Evolutionary conservation across 2,888 invertebrate species (phyloP).

Genomic region (Amblyteles armatorius): DNA sequence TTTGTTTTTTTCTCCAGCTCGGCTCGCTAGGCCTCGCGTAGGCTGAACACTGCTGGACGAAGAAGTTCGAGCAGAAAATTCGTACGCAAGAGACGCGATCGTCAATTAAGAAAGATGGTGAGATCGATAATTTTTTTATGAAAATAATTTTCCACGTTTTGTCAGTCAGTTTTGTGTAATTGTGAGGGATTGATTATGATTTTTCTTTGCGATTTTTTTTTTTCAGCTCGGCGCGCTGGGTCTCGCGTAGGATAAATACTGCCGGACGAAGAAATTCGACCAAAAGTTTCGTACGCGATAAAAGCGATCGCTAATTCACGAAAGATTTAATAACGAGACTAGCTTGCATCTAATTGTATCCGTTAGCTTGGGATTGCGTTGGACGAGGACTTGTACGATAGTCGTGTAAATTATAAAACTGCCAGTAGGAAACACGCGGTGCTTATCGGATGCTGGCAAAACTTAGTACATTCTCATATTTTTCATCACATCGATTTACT

Average conservation of each 20-base stretch:
- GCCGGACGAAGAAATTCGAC: not conserved
- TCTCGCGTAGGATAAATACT: constrained; percentile 74
- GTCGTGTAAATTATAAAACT: constrained; percentile 34
- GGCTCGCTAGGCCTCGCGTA: constrained; percentile 81
- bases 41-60: constrained; percentile 54
- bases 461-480: constrained; percentile 12
- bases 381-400: constrained; percentile 21
- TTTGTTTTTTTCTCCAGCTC: constrained; percentile 75
- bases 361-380: not conserved
- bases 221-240: constrained; percentile 82
- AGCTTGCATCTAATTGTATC: constrained; percentile 28
- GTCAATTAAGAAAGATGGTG: not conserved
- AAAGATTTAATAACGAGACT: not conserved
- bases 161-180: too few species aligned
- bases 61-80: not conserved
- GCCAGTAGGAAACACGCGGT: not conserved
- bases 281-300: not conserved
- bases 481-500: constrained; percentile 12
- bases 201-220: constrained; percentile 19
- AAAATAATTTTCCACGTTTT: too few species aligned
- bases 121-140: too few species aligned
- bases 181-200: constrained; percentile 12
- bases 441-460: not conserved
- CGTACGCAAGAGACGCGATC: not conserved
- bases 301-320: not conserved